These are phyloP conservation scores for Mormyrus hasselquistii DNA, from an alignment of 2,797 vertebrate species.

Conservation along the genomic window DNA sequence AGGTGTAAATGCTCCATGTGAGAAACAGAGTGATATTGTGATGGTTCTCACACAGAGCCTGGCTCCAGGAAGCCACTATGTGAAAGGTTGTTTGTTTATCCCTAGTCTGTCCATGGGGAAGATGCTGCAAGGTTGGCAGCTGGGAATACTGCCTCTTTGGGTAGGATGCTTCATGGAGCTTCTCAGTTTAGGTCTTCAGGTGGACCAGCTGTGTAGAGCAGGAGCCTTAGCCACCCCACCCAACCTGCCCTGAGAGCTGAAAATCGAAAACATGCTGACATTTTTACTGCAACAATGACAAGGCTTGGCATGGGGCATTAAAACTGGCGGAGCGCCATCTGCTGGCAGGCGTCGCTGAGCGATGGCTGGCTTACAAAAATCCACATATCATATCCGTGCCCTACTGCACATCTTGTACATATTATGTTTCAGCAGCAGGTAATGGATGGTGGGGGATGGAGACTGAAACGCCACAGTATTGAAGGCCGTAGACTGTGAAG, in stretches of 20 bases:
- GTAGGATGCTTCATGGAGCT: background rate
- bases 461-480: constrained; percentile 16
- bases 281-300: background rate
- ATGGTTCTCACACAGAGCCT: background rate
- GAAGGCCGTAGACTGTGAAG: constrained; percentile 28
- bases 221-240: background rate
- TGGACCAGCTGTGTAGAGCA: background rate
- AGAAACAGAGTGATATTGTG: background rate
- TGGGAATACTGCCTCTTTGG: background rate
- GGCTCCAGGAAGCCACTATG: constrained; percentile 24
- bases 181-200: background rate
- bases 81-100: constrained; percentile 22
- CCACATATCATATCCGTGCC: background rate
- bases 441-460: constrained; percentile 23
- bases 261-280: background rate
- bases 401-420: constrained; percentile 11
- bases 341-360: background rate
- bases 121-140: constrained; percentile 25
- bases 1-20: background rate
- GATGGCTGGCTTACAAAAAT: background rate
- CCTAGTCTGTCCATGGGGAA: constrained; percentile 24
- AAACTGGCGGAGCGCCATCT: background rate
- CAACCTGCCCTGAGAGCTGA: background rate
- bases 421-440: constrained; percentile 28
- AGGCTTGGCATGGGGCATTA: background rate